Evolutionary conservation across 1,140 invertebrate species (phyloP).

Genomic region (Aporrectodea caliginosa): DNA sequence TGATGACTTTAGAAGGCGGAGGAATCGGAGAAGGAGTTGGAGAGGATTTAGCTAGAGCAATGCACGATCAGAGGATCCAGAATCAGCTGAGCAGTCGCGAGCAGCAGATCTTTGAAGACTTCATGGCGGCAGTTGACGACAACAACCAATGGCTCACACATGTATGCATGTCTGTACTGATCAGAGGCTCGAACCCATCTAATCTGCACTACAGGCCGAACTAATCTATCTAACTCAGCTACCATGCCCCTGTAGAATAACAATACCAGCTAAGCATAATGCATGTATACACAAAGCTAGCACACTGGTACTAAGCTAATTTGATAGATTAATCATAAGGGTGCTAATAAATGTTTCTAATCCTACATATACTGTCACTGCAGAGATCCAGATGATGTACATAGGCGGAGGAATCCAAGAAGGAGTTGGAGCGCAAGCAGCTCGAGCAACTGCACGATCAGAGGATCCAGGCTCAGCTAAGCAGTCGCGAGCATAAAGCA

Average conservation of each 20-base stretch:
- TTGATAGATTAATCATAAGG: no score
- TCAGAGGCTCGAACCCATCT: no score
- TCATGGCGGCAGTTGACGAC: neutral
- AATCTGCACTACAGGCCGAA: no score
- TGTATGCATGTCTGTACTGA: neutral
- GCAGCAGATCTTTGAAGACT: neutral
- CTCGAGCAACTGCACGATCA: conserved; percentile 95
- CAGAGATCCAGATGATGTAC: conserved; percentile 94
- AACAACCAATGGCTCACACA: neutral
- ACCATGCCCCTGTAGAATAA: no score
- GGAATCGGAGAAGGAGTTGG: conserved; percentile 90
- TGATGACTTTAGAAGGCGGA: conserved; percentile 81
- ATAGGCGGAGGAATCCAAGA: conserved; percentile 92
- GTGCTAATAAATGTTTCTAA: no score
- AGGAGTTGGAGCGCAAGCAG: conserved; percentile 89
- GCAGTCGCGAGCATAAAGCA: no score
- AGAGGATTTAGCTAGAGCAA: conserved; percentile 89
- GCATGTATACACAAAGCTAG: neutral
- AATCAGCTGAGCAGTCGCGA: conserved; percentile 68
- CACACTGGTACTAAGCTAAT: neutral
- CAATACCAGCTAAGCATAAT: neutral
- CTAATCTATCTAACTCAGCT: no score
- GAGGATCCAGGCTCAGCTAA: conserved; percentile 83
- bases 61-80: conserved; percentile 92
- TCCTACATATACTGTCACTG: no score